These are phyloP conservation scores for Herpetotheres cachinnans DNA, from an alignment of 2,113 vertebrate species.

Conservation along the genomic window DNA sequence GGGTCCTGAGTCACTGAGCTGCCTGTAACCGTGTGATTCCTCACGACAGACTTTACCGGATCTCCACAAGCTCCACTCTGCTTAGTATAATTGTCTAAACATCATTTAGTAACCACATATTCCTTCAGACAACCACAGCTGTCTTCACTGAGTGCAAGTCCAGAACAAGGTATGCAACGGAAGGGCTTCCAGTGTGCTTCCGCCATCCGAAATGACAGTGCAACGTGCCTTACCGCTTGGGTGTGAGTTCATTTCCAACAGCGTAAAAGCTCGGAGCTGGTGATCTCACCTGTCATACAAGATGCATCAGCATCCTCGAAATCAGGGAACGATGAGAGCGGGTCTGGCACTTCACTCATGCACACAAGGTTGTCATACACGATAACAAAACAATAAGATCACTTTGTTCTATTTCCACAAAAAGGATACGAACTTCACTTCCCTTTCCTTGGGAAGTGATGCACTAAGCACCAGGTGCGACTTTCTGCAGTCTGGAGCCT, in stretches of 20 bases:
- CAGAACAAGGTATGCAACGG: background rate
- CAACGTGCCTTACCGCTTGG: background rate
- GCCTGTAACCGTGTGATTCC: background rate
- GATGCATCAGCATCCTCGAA: background rate
- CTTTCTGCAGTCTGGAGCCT: background rate
- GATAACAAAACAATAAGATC: background rate
- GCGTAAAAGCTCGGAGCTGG: background rate
- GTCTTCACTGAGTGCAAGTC: background rate
- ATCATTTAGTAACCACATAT: too few relatives aligned
- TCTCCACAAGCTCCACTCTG: background rate
- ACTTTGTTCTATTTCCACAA: background rate
- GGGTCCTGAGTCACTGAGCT: background rate
- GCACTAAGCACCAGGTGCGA: background rate
- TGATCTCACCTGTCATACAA: background rate
- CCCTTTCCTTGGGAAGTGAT: background rate
- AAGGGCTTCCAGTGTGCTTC: background rate
- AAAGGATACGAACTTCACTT: background rate
- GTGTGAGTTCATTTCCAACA: background rate
- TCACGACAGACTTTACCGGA: background rate
- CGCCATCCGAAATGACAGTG: fast-evolving
- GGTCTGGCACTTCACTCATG: background rate
- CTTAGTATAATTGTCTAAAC: background rate
- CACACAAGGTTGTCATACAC: fast-evolving
- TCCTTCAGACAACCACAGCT: background rate
- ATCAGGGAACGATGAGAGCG: fast-evolving